Conservation (phyloP, 2,888 invertebrate genomes). For the Scrobipalpa costella region DNA sequence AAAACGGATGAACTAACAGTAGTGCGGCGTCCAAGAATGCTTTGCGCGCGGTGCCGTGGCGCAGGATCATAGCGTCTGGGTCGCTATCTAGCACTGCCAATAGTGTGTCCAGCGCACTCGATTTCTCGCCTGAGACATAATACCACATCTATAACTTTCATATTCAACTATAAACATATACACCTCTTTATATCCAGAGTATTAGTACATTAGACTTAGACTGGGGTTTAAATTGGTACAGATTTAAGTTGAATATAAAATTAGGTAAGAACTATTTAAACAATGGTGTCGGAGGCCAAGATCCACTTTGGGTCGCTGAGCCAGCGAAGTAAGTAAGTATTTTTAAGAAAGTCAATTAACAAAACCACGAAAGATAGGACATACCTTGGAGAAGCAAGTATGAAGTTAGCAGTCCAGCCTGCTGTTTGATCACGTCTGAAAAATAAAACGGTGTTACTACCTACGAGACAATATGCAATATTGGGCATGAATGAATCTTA, state of each 20-base stretch:
- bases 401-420: slow-evolving; percentile 53
- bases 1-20: slow-evolving; percentile 47
- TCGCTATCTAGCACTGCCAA: slow-evolving; percentile 52
- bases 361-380: background rate
- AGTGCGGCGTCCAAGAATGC: slow-evolving; percentile 57
- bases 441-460: slow-evolving; percentile 30
- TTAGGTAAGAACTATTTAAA: background rate
- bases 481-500: background rate
- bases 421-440: slow-evolving; percentile 57
- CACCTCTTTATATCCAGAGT: too few relatives aligned
- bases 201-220: too few relatives aligned
- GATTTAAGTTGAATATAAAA: background rate
- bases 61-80: slow-evolving; percentile 53
- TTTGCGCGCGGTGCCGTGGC: slow-evolving; percentile 65
- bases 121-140: slow-evolving; percentile 52
- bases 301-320: too few relatives aligned
- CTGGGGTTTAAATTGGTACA: too few relatives aligned
- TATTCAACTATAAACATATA: too few relatives aligned
- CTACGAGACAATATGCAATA: background rate
- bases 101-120: slow-evolving; percentile 55
- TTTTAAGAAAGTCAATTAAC: too few relatives aligned
- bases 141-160: background rate
- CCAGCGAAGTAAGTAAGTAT: too few relatives aligned
- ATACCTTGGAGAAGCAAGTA: slow-evolving; percentile 59
- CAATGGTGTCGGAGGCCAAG: too few relatives aligned